Evolutionary conservation across 2,888 invertebrate species (phyloP), one percentile per base, ranked within the genome.

Genomic region (Trissolcus japonicus): DNA sequence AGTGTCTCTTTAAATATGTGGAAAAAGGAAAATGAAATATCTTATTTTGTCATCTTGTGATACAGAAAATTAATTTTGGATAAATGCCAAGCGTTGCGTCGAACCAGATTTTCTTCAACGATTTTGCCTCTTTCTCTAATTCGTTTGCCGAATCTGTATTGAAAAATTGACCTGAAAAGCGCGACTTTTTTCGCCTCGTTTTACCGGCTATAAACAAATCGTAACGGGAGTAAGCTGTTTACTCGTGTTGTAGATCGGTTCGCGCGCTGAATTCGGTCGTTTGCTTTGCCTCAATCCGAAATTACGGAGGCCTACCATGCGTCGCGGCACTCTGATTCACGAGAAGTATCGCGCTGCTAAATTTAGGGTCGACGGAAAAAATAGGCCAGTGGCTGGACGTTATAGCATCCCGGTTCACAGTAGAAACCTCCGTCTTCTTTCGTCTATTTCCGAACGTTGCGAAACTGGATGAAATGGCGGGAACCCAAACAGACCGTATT

Each of bases 321-420:
- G 78, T 17, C 76, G 35, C 35, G 75, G 65, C 77, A 79, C 80
- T 51, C 17, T 85, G 86, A 86, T 86, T 87, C 86, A 86, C 81
- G 79, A 80, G 81, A 75, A 83, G 74, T 56, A 67, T 82, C 76
- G 80, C 78, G 76, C 68, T 68, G 80, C 85, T 88, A 88, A 85
- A 87, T 87, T 86, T 88, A 88, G 85, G 79, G 50, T 71, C 63
- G 62, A 59, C 76, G 73, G 81, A 82, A 82, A 87, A 88, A 87
- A 86, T 88, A 88, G 88, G 89, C 85, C 89, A 88, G 63, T 81
- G 79, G 81, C 82, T 83, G 84, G 83, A 85, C 85, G 83, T 84
- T 83, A 82, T 76, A 69, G 77, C 74, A 79, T 80, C 75, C 78
- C 78, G 68, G 74, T 79, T 75, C 77, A 76, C 76, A 67, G 74